These are phyloP conservation scores for Microplitis manilae DNA, from an alignment of 2,888 invertebrate genomes.

Conservation along the genomic window DNA sequence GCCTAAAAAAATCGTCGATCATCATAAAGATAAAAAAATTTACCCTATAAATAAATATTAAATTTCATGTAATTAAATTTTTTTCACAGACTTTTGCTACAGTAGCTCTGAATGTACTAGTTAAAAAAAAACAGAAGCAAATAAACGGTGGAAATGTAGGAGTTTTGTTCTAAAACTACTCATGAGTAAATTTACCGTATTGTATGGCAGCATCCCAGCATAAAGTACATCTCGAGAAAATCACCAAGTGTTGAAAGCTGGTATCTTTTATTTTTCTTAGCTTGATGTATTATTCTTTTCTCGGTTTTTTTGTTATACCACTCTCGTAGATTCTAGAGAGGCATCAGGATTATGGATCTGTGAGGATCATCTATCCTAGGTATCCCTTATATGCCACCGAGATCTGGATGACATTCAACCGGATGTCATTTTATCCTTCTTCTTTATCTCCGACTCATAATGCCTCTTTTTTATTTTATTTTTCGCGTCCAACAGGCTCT, in stretches of 20 bases:
- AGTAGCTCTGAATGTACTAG: background rate
- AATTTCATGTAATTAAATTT: background rate
- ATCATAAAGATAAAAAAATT: background rate
- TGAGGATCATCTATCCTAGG: constrained; percentile 33
- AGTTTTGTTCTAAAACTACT: background rate
- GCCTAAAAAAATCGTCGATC: background rate
- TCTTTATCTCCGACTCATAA: background rate
- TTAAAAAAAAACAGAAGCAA: background rate
- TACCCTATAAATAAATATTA: background rate
- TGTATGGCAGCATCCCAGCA: background rate
- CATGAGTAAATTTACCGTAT: background rate
- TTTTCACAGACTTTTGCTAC: background rate
- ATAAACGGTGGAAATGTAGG: background rate
- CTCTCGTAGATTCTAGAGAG: background rate
- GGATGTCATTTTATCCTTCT: background rate
- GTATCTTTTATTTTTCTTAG: constrained; percentile 10
- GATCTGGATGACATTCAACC: constrained; percentile 14
- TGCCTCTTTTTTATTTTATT: constrained; percentile 1
- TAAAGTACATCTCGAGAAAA: constrained; percentile 9
- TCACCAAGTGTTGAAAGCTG: constrained; percentile 3
- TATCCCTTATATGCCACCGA: constrained; percentile 22
- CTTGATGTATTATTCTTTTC: constrained; percentile 19
- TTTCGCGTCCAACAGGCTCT: background rate
- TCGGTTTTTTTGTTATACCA: background rate
- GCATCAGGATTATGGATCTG: constrained; percentile 37